Conservation (phyloP, 2,113 vertebrate species). For the Dicaeum eximium region DNA sequence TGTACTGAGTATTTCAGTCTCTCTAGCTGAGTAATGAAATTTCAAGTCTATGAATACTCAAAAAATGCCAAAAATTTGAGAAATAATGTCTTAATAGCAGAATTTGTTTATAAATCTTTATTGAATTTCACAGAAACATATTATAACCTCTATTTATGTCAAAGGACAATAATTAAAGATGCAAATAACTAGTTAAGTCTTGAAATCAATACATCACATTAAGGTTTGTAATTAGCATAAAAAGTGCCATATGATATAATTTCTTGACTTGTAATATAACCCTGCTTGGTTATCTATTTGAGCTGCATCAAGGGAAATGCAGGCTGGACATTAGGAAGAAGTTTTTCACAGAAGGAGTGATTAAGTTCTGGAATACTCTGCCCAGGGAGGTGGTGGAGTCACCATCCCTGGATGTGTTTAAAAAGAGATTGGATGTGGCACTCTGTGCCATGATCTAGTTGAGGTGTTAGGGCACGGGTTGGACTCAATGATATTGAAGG, state of each 20-base stretch:
- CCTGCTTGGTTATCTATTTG: background rate
- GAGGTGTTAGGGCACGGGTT: no score
- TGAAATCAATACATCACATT: background rate
- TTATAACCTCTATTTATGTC: background rate
- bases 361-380: no score
- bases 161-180: background rate
- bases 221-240: background rate
- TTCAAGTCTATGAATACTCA: background rate
- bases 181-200: background rate
- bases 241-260: background rate
- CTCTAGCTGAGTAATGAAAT: background rate
- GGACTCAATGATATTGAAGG: no score
- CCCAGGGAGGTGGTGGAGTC: no score
- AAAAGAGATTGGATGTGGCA: no score
- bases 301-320: no score
- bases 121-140: background rate
- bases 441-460: no score
- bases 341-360: no score
- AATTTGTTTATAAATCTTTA: background rate
- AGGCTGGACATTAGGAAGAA: no score
- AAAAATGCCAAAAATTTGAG: background rate
- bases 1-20: background rate
- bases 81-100: background rate
- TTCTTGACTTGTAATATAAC: background rate
- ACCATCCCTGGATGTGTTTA: no score